Percentiles rank a stretch among this genome's conserved stretches.
Conservation (phyloP, 1,140 invertebrate genomes). For the Cydia amplana region DNA sequence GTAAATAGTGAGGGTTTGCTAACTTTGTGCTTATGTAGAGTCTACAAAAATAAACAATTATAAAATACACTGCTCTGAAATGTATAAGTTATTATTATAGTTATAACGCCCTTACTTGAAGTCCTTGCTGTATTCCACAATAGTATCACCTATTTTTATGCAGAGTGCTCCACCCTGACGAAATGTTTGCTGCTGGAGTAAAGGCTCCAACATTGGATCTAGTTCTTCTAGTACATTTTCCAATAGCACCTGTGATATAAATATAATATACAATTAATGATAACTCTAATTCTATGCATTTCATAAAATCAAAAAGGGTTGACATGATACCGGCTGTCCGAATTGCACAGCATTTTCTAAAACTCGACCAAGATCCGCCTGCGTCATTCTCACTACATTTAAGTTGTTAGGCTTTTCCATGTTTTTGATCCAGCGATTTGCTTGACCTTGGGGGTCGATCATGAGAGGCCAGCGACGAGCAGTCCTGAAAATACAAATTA, state of each 20-base stretch:
- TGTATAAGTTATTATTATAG: not conserved
- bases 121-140: constrained; percentile 91
- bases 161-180: constrained; percentile 91
- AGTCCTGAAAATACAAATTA: constrained; percentile 79
- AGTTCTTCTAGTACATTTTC: constrained; percentile 94
- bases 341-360: constrained; percentile 97
- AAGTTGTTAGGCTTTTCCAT: constrained; percentile 94
- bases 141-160: constrained; percentile 90
- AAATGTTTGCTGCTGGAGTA: constrained; percentile 93
- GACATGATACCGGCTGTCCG: constrained; percentile 85
- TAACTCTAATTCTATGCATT: constrained; percentile 7
- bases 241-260: constrained; percentile 84
- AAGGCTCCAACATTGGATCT: constrained; percentile 93
- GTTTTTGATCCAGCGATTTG: constrained; percentile 97
- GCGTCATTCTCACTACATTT: constrained; percentile 89
- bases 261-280: constrained; percentile 36
- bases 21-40: constrained; percentile 97
- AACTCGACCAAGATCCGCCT: constrained; percentile 90
- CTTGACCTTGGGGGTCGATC: constrained; percentile 97
- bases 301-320: not conserved
- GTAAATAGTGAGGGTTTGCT: constrained; percentile 95
- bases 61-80: not conserved
- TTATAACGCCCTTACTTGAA: constrained; percentile 84
- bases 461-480: constrained; percentile 93
- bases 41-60: constrained; percentile 68